Base-by-base conservation (phyloP, 2,113 vertebrate genomes). In the Cottus gobio region DNA sequence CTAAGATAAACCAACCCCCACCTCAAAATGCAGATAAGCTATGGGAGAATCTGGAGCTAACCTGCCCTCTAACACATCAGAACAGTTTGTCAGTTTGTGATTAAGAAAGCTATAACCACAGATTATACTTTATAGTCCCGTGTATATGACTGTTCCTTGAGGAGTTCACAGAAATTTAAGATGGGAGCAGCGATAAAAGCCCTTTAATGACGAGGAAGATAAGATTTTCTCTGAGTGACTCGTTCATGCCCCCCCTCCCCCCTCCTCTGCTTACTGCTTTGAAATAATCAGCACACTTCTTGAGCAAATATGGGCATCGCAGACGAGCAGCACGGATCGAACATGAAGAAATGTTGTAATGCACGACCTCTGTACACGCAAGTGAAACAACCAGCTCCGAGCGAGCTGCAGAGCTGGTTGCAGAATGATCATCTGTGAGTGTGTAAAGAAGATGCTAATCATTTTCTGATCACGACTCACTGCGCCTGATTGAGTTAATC, bases 141-240 rank as follows among this genome's bases (percentile, higher is more conserved):
- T 93, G 80, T 58, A 69, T 58, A 69, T 12, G 89, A 87, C 85
- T 73, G 87, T 85, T 89, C 87, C 74, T 88, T 90, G 78, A 92
- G 85, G 77, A 92, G 91, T 94, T 95, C 91, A 93, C 84, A 92
- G 91, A 91, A 91, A 79, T 84, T 71, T 77, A 81, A 94, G 92
- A 94, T 93, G 90, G 79, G 83, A 67, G 82, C 88, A 67, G 87
- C 10, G 87, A 93, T 95, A 95, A 93, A 94, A 90, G 48, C 64
- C 3, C 57, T 94, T 95, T 95, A 95, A 94, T 95, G 91, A 89
- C 88, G 39, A 60, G 20, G 11, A 1, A 95, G 95, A 96, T 96
- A 95, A 96, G 95, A 95, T 95, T 93, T 85, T 83, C 64, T 56
- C 44, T 30, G 62, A 74, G 81, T 95, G 94, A 95, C 85, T 95